phyloP scores from a whole-genome alignment of 1,140 invertebrate species.

The Pantala flavescens region DNA sequence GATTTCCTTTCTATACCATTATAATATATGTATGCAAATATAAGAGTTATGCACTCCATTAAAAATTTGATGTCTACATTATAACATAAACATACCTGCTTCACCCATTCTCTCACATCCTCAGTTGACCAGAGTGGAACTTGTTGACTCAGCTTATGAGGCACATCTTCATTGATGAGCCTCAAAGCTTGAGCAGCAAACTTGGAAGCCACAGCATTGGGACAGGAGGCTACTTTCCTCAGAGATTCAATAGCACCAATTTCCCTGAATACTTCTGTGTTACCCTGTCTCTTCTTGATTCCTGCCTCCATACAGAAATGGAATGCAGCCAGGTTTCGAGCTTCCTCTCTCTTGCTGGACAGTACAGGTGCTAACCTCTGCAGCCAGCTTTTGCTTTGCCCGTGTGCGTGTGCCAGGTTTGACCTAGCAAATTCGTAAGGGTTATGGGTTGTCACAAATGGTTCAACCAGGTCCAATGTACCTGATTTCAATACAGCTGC shows the following conservation, averaged over 20 bases:
- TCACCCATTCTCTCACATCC: conserved; percentile 96
- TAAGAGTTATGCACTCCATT: no score
- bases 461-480: conserved; percentile 89
- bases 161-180: conserved; percentile 91
- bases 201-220: conserved; percentile 94
- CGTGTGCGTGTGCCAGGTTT: conserved; percentile 84
- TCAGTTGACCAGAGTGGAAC: conserved; percentile 94
- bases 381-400: conserved; percentile 94
- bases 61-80: no score
- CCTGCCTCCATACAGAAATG: conserved; percentile 99
- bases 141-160: conserved; percentile 94
- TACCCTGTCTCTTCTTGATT: conserved; percentile 93
- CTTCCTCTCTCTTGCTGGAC: conserved; percentile 90
- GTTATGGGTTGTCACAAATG: conserved; percentile 87
- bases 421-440: conserved; percentile 91
- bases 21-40: no score
- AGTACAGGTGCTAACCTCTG: conserved; percentile 88
- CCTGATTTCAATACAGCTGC: conserved; percentile 90
- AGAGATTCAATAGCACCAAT: conserved; percentile 92
- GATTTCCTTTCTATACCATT: no score
- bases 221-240: conserved; percentile 93
- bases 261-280: conserved; percentile 85
- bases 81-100: conserved; percentile 46
- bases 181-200: conserved; percentile 92
- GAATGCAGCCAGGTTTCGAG: conserved; percentile 92